Base-by-base conservation (phyloP, 2,113 vertebrate genomes). In the Ceyx margarethae region DNA sequence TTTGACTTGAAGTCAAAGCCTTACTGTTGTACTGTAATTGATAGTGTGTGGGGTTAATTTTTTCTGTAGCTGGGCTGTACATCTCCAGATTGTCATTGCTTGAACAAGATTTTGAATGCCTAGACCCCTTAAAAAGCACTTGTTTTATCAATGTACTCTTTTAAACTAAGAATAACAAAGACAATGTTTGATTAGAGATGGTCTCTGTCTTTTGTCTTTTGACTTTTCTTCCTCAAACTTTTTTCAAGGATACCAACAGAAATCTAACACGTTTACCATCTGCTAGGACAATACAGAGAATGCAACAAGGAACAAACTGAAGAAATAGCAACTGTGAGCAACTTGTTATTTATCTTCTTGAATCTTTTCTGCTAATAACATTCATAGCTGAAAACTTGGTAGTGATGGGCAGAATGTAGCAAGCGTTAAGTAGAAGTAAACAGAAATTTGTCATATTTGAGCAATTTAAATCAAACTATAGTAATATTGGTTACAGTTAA, bases 241-340 rank as follows among this genome's bases (percentile, higher is more conserved):
- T 95, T 96, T 85, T 95, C n/a, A 92, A 99, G 99, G 99, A 99
- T 87, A 99, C 99, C 72, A 99, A 98, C 93, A 97, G 97, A 87
- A 99, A 99, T 96, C 96, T 99, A 80, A 97, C 98, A 98, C 76
- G 98, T 99, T 54, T 99, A 99, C 96, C 97, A 94, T 91, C 98
- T 99, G 97, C 96, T 99, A 93, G 99, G 98, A 76, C 98, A 98
- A 57, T 99, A 99, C 97, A 97, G 98, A 86, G 98, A 98, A 19
- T 98, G 98, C 73, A 98, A 98, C 89, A 97, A 97, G 33, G 98
- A 98, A 48, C 98, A 99, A 95, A 97, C 98, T 4, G 97, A 98
- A 94, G 97, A 98, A 77, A 98, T 99, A 97, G 96, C 98, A 91
- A 97, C 97, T 35, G 99, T 99, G 81, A 98, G 98, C 82, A 93